Evolutionary conservation across 2,888 invertebrate species (phyloP), one percentile per base, ranked within the genome.

Genomic region (Meta bourneti): DNA sequence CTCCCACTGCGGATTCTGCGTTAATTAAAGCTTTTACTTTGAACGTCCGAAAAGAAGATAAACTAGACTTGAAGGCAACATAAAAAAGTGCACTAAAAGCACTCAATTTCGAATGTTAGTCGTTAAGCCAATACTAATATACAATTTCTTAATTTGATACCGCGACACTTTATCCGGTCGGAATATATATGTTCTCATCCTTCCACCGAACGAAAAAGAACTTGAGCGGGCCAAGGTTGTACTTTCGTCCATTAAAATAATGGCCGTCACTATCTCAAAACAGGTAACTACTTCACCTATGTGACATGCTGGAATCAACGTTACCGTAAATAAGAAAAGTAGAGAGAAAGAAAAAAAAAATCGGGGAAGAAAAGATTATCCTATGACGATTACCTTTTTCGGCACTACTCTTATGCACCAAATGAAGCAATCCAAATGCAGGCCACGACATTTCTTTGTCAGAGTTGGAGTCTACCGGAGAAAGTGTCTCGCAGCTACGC

Each of bases 341-440:
- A 74, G 71, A 82, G 19, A 85, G 20, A 70, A 86, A 52, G 52
- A 20, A 71, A 61, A 13, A 75, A 75, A 79, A 16, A 75, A 13
- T 20, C 9, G 34, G 9, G 69, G 61, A 88, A 81, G 85, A 77
- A 89, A 89, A 89, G 82, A 84, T 84, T 82, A 89, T 48, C 52
- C 61, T 7, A 19, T 72, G 84, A 82, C 78, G 81, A 87, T 91
- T 91, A 71, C 91, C 91, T 91, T 91, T 91, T 91, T 91, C 72
- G 91, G 91, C 61, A 71, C 61, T 72, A 16, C 54, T 48, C 77
- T 51, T 11, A n/a, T 34, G 72, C 54, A 61, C 19, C 70, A 90
- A 91, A 91, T 91, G 87, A 87, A 87, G 91, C 83, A 87, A 91
- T 91, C 87, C 87, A 87, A 83, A 91, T 91, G 91, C 91, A 88